Base-by-base conservation (phyloP, 2,888 invertebrate species). In the Patella pellucida region DNA sequence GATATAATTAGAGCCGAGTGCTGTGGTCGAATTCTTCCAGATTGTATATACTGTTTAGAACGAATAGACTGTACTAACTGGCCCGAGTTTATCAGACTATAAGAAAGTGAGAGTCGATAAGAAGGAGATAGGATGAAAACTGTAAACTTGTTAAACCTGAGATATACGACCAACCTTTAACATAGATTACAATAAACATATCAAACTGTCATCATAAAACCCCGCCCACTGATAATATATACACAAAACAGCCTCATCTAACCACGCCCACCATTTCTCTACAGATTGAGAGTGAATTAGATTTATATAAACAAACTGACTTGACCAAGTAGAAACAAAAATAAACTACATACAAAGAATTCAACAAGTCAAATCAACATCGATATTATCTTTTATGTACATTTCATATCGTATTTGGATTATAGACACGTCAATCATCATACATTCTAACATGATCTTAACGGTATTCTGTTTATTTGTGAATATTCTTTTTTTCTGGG, bases 141-240 rank as follows among this genome's bases (percentile, higher is more conserved):
- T 62, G 62, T 62, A 62, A 62, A 62, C 62, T 62, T 62, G 62
- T 62, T 62, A 62, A 23, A 62, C 23, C 19, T 23, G 23, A 62
- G 62, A 62, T 62, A 62, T 19, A 23, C 62, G 4, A 12, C 23
- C 19, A 19, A 62, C 62, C 62, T 62, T 62, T 62, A 62, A 62
- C 62, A 62, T 62, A 12, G 11, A 23, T 9, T 62, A 62, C 62
- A 23, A 62, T 62, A 62, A 62, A 62, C 62, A 19, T 23, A 23
- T 19, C 62, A 62, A 62, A 62, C 62, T 62, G 62, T 62, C 62
- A 62, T 19, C 62, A 62, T 11, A 23, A 62, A 62, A 62, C 62
- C 62, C 19, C 62, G 62, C 62, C 62, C 15, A 12, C 62, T 62
- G 62, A 62, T 62, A 23, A 62, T 62, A 62, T 23, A 62, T 62